Evolutionary conservation across 2,888 invertebrate species (phyloP), one percentile per base, ranked within the genome.

Genomic region (Eristalinus sepulchralis): DNA sequence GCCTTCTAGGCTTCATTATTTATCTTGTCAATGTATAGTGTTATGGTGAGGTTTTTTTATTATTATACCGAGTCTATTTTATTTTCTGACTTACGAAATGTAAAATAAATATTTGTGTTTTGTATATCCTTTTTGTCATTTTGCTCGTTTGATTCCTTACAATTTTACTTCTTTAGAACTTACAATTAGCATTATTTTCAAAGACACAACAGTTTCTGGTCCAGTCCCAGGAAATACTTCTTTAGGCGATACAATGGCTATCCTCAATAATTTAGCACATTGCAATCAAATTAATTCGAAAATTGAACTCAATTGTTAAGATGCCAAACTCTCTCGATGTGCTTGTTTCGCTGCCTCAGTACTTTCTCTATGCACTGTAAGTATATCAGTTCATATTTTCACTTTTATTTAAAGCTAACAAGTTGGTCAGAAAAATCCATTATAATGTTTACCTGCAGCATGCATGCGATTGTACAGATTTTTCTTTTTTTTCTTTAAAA

Each of bases 201-300:
- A 92, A 92, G 92, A 92, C 92, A 92, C 92, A 92, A 92, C 91
- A 92, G 92, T 92, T 92, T 91, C 92, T 92, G 92, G 92, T 92
- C 92, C 92, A 92, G 91, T 92, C 92, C 92, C 92, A 92, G 92
- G 92, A 92, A 92, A 91, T 91, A 89, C 88, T 90, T 89, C 88
- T 88, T 81, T 81, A 84, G 85, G 88, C 82, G 88, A 82, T 76
- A 75, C 79, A 63, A 78, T 57, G 77, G 83, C 84, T 81, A 89
- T 89, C 89, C 89, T 89, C 89, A 88, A 88, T 88, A 89, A 89
- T 90, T 91, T 90, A 91, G 90, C 91, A 91, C 91, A 90, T 90
- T 90, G 91, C 91, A 91, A 78, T 83, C 82, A 83, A 81, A 73
- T 82, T 66, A 73, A 72, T 77, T 70, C 34, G 63, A 55, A 75